Evolutionary conservation across 2,888 invertebrate species (phyloP), one percentile per base, ranked within the genome.

Genomic region (Leptodirus hochenwartii): DNA sequence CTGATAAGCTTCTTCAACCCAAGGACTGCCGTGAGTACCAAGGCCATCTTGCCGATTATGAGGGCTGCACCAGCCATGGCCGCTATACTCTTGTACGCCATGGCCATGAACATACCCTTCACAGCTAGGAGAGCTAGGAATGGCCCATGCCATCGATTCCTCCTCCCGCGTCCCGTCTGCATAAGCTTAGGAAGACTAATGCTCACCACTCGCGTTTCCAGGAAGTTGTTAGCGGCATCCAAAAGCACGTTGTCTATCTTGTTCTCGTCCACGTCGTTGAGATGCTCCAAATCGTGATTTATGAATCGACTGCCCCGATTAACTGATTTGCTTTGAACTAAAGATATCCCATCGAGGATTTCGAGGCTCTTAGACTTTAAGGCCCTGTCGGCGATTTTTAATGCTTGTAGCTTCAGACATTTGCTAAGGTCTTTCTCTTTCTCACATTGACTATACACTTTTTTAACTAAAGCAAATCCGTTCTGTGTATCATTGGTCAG

Each of bases 11-110:
- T 80, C 60, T 82, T 82, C 30, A 84, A 56, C 1, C 78, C 82
- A 40, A 84, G 71, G 38, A 84, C 75, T 13, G 74, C 74, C 37
- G 78, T 76, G 32, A 84, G 59, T 33, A 82, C 61, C 16, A 85
- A 56, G 15, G 84, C 84, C 49, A 84, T 77, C 60, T 85, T 85
- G 43, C 82, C 41, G 42, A 84, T 71, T 30, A 82, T 62, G 36
- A 84, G 55, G 3, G 84, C 82, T 47, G 80, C 79, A 40, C 81
- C 79, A 11, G 84, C 79, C 40, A 84, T 67, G 10, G 73, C 57
- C 5, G 77, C 77, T 30, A 79, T 72, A 12, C 70, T 71, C 41
- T 78, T 71, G 53, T 75, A 77, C 3, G 76, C 76, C 55, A 78
- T 66, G 11, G 75, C 71, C 11, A 79, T 54, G 46, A 79, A 71